Conservation (phyloP, 2,113 vertebrate genomes). For the Laterallus jamaicensis region DNA sequence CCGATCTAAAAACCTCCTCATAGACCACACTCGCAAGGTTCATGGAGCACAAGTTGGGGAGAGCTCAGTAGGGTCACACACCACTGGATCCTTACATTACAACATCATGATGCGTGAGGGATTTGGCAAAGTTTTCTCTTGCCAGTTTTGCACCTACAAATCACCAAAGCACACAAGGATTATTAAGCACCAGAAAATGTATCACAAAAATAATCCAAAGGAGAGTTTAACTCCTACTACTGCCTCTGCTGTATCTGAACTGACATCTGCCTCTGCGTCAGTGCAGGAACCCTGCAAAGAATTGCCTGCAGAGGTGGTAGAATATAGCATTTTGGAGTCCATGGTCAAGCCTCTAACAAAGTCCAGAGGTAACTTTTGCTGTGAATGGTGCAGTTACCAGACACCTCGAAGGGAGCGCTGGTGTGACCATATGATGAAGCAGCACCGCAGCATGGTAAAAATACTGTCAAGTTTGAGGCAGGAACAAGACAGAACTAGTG, state of each 20-base stretch:
- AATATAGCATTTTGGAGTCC: constrained; percentile 81
- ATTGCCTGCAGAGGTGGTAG: constrained; percentile 76
- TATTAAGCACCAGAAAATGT: constrained; percentile 91
- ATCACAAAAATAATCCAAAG: constrained; percentile 80
- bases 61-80: constrained; percentile 55
- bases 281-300: constrained; percentile 78
- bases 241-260: constrained; percentile 70
- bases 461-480: constrained; percentile 84
- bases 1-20: constrained; percentile 90
- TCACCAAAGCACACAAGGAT: constrained; percentile 87
- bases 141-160: constrained; percentile 93
- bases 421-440: constrained; percentile 92
- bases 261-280: constrained; percentile 58
- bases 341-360: constrained; percentile 82
- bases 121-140: constrained; percentile 89
- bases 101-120: constrained; percentile 80
- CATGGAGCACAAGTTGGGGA: constrained; percentile 80
- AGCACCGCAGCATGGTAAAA: constrained; percentile 91
- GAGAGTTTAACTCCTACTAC: constrained; percentile 69
- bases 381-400: constrained; percentile 93
- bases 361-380: constrained; percentile 86
- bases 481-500: constrained; percentile 77
- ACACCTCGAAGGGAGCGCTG: constrained; percentile 86
- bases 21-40: constrained; percentile 89
- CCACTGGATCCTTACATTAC: constrained; percentile 78